Conservation (phyloP, 2,888 invertebrate species). For the Deroplatys truncata region DNA sequence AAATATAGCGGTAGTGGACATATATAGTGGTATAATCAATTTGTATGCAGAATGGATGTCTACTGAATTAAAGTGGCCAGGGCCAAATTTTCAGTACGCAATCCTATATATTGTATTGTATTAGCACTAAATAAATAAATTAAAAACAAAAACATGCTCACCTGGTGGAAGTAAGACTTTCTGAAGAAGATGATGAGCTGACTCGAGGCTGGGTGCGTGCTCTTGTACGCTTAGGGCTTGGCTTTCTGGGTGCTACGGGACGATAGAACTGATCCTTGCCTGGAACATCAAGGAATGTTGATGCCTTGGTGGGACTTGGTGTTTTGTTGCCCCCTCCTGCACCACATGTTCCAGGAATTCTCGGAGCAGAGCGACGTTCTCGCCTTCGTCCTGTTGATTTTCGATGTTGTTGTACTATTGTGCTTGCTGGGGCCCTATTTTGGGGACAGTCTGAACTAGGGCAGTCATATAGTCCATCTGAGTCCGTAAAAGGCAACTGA, state of each 20-base stretch:
- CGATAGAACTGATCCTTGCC: slow-evolving; percentile 41
- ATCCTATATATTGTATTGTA: too few relatives aligned
- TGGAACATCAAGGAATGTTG: slow-evolving; percentile 56
- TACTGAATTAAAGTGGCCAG: too few relatives aligned
- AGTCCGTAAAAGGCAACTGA: slow-evolving; percentile 67
- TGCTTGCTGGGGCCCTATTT: background rate
- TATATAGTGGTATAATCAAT: too few relatives aligned
- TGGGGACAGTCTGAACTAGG: slow-evolving; percentile 66
- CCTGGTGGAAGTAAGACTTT: slow-evolving; percentile 53
- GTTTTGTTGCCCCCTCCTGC: slow-evolving; percentile 4
- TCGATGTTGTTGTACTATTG: slow-evolving; percentile 50
- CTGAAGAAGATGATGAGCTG: slow-evolving; percentile 58
- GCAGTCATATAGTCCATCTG: slow-evolving; percentile 75
- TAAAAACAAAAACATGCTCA: slow-evolving; percentile 38
- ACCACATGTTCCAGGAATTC: slow-evolving; percentile 37
- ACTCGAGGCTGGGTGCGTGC: slow-evolving; percentile 51
- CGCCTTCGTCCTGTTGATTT: slow-evolving; percentile 61
- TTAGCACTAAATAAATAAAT: too few relatives aligned
- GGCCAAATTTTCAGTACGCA: too few relatives aligned
- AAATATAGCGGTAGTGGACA: too few relatives aligned
- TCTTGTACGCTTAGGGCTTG: slow-evolving; percentile 54
- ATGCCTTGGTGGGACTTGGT: slow-evolving; percentile 7
- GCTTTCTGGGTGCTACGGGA: slow-evolving; percentile 44
- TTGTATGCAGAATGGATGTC: too few relatives aligned
- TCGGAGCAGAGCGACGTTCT: slow-evolving; percentile 53